Conservation (phyloP, 1,140 invertebrate species). For the Rhyzopertha dominica region DNA sequence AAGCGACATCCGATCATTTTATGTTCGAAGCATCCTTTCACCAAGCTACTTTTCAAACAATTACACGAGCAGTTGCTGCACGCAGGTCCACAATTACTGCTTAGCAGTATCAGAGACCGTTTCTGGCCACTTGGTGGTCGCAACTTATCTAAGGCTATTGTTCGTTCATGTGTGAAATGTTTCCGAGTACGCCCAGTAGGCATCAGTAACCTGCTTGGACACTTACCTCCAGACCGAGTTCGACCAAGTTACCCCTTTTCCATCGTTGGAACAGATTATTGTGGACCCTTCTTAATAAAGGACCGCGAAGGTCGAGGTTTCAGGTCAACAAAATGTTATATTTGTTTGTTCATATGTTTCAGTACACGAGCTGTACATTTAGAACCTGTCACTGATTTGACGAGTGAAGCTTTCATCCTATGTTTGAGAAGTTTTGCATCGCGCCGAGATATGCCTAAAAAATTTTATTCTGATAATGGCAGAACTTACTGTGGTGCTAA, state of each 20-base stretch:
- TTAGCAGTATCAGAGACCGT: conserved; percentile 17
- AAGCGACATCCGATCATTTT: conserved; percentile 27
- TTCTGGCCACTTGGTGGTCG: conserved; percentile 30
- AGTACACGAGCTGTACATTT: conserved; percentile 39
- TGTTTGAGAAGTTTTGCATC: conserved; percentile 36
- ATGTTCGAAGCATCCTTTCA: conserved; percentile 16
- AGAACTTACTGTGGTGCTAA: conserved; percentile 23
- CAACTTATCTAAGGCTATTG: conserved; percentile 20
- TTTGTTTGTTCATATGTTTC: conserved; percentile 41
- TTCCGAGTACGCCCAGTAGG: conserved; percentile 11
- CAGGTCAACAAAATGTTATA: conserved; percentile 33
- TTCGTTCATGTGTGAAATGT: conserved; percentile 22
- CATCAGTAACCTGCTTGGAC: conserved; percentile 32
- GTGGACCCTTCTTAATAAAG: conserved; percentile 35
- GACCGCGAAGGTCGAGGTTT: conserved; percentile 12
- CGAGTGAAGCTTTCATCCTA: conserved; percentile 27
- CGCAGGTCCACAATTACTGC: conserved; percentile 21
- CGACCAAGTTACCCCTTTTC: conserved; percentile 35
- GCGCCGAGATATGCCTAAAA: conserved; percentile 27
- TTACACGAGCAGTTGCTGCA: conserved; percentile 27
- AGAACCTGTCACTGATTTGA: conserved; percentile 38
- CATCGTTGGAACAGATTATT: conserved; percentile 35
- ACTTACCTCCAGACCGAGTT: conserved; percentile 35
- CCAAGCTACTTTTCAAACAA: conserved; percentile 21
- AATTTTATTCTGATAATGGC: conserved; percentile 29